A percentile compares a stretch with the other conserved stretches of the same genome.
Evolutionary conservation across 2,797 vertebrate genomes (phyloP).

Genomic region (Alfaro cultratus): DNA sequence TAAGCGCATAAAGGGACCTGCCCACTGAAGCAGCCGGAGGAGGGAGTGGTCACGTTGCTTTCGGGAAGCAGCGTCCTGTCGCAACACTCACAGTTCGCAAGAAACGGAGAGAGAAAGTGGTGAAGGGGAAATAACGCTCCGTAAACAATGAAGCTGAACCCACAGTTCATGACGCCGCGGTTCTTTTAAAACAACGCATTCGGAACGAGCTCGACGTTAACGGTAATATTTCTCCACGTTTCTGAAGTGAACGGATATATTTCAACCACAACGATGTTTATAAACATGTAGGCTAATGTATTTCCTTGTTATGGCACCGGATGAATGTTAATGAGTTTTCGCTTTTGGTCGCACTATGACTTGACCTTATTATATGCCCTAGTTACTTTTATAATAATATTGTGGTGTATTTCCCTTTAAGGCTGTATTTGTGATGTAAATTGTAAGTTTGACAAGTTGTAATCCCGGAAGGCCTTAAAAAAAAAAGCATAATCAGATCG

Average conservation of each 20-base stretch:
- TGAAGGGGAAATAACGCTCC: conserved; percentile 26
- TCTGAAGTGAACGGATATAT: too few relatives aligned
- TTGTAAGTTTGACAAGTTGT: not conserved
- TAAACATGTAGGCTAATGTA: not conserved
- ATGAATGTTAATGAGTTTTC: not conserved
- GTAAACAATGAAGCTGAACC: not conserved
- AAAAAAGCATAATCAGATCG: not conserved
- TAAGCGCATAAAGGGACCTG: not conserved
- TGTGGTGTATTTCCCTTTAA: not conserved
- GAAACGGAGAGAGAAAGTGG: conserved; percentile 4
- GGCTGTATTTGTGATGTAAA: conserved; percentile 12
- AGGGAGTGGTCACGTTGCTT: conserved; percentile 43
- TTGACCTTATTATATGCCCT: not conserved
- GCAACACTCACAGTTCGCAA: conserved; percentile 4
- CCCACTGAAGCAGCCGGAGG: not conserved
- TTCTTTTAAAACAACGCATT: not conserved
- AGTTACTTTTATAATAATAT: not conserved
- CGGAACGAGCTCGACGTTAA: not conserved
- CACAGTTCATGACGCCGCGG: not conserved
- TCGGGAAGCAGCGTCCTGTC: conserved; percentile 35
- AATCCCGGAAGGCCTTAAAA: conserved; percentile 44
- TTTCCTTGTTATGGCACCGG: conserved; percentile 9
- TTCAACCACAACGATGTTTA: not conserved
- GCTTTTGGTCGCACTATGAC: not conserved
- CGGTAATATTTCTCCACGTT: conserved; percentile 38